Conservation (phyloP, 92 coral and sea anemone genomes). For the Zoanthus solanderi region DNA sequence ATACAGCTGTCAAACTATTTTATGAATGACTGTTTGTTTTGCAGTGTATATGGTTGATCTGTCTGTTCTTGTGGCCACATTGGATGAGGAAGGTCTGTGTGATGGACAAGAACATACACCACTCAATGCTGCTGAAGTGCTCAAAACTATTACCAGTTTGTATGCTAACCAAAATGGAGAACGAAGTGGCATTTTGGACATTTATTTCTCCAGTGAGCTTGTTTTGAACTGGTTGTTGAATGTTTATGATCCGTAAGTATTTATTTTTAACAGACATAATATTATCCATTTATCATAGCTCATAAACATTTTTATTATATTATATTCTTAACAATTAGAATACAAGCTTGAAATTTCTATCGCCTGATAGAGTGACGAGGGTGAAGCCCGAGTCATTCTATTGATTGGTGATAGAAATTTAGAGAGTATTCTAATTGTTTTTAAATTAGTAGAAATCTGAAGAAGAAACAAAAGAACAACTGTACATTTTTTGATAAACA, state of each 20-base stretch:
- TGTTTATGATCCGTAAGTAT: slow-evolving; percentile 94
- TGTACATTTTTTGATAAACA: no score
- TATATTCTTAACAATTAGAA: no score
- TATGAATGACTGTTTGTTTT: neutral
- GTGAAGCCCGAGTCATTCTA: no score
- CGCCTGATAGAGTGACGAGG: no score
- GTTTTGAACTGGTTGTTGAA: slow-evolving; percentile 92
- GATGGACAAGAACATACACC: slow-evolving; percentile 74
- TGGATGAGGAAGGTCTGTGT: slow-evolving; percentile 79
- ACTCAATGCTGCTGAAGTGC: slow-evolving; percentile 71
- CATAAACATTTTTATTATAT: no score
- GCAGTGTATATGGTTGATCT: slow-evolving; percentile 84
- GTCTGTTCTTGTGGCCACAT: slow-evolving; percentile 69
- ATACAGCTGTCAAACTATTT: no score
- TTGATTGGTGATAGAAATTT: no score
- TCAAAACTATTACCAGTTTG: slow-evolving; percentile 68
- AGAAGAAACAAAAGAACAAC: no score
- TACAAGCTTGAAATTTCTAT: no score
- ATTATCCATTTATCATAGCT: no score
- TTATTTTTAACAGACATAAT: neutral
- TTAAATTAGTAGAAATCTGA: no score
- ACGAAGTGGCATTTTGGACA: slow-evolving; percentile 61
- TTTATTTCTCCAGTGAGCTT: slow-evolving; percentile 85
- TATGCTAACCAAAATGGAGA: slow-evolving; percentile 84
- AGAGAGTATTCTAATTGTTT: no score